Percentiles rank a stretch among this genome's conserved stretches.
Conservation (phyloP, 2,888 invertebrate species). For the Lithophane leautieri region DNA sequence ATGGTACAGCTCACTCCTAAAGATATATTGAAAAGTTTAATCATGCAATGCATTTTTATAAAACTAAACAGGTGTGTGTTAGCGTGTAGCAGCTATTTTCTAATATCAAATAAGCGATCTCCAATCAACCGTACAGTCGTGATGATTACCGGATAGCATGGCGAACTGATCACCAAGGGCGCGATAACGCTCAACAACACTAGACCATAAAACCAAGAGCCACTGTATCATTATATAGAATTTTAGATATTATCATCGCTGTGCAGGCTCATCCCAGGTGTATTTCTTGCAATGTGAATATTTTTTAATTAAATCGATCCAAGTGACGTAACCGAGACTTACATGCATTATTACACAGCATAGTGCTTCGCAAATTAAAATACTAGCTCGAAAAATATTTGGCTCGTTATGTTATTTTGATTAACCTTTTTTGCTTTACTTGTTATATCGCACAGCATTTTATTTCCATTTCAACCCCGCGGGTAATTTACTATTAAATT, state of each 20-base stretch:
- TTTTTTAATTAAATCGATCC: constrained; percentile 22
- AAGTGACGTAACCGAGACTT: constrained; percentile 15
- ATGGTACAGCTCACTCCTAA: constrained; percentile 73
- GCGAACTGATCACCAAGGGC: constrained; percentile 13
- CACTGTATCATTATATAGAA: constrained; percentile 32
- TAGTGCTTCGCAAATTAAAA: constrained; percentile 9
- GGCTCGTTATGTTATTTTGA: constrained; percentile 16
- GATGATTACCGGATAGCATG: constrained; percentile 36
- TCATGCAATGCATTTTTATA: constrained; percentile 2
- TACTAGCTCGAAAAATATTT: background rate
- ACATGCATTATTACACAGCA: constrained; percentile 15
- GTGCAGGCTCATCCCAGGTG: constrained; percentile 55
- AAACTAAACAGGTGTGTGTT: constrained; percentile 31
- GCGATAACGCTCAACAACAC: constrained; percentile 31
- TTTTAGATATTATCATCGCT: constrained; percentile 53
- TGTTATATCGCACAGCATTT: constrained; percentile 60
- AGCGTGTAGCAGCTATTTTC: constrained; percentile 54
- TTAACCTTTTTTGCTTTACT: constrained; percentile 2
- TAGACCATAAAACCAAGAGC: constrained; percentile 47
- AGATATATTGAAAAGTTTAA: constrained; percentile 46
- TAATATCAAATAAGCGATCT: constrained; percentile 48
- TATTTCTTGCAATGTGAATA: constrained; percentile 40
- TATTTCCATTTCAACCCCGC: constrained; percentile 11
- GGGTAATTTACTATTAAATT: constrained; percentile 1
- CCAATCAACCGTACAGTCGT: constrained; percentile 40